Percentiles rank a stretch among this genome's conserved stretches.
phyloP scores from a whole-genome alignment of 2,113 vertebrate species.

The Muscicapa adusta region DNA sequence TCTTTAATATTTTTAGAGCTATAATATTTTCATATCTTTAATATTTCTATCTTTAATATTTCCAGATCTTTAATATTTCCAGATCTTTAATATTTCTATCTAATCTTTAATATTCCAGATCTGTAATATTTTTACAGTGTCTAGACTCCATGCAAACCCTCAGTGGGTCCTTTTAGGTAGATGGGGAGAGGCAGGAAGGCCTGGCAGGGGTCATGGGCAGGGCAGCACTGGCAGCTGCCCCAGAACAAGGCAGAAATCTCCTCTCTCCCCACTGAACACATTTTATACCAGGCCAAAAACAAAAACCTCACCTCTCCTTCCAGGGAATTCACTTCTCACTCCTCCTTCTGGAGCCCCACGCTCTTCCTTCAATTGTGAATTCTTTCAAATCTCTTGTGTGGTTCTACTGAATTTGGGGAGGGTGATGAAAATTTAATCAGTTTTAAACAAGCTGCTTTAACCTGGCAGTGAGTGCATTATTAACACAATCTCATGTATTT shows the following conservation, averaged over 20 bases:
- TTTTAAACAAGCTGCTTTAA: neutral
- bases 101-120: too few relatives aligned
- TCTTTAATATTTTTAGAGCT: too few relatives aligned
- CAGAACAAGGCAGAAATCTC: neutral
- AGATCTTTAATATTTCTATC: too few relatives aligned
- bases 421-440: neutral
- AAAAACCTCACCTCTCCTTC: neutral
- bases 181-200: neutral
- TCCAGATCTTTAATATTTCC: too few relatives aligned
- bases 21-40: too few relatives aligned
- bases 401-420: neutral
- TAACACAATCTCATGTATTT: neutral
- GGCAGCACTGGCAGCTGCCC: neutral
- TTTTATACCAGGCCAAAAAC: neutral
- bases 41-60: too few relatives aligned
- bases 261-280: neutral
- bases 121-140: rapidly evolving
- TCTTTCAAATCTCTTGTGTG: neutral
- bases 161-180: neutral
- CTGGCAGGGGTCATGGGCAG: neutral
- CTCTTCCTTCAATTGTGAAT: conserved; percentile 42
- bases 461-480: neutral
- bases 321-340: neutral
- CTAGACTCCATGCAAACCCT: neutral
- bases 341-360: neutral